Percentiles rank a stretch among this genome's conserved stretches.
phyloP scores from a whole-genome alignment of 2,113 vertebrate genomes.

The Ictalurus furcatus region DNA sequence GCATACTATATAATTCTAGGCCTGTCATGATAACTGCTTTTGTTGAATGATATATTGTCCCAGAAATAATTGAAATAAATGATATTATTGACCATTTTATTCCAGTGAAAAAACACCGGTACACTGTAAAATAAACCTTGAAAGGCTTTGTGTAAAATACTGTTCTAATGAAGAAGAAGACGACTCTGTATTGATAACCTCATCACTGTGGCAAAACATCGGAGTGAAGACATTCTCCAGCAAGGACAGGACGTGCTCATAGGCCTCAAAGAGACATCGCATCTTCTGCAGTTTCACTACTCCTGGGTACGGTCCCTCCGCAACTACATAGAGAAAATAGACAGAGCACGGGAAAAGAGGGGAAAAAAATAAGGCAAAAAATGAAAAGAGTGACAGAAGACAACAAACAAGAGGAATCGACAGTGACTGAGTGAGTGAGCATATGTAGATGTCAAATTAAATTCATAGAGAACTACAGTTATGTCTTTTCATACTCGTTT shows the following conservation, averaged over 20 bases:
- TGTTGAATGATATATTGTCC: too few species aligned
- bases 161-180: not conserved
- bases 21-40: too few species aligned
- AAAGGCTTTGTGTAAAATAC: not conserved
- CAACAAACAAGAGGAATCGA: not conserved
- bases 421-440: too few species aligned
- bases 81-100: too few species aligned
- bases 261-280: constrained; percentile 92
- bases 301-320: constrained; percentile 78
- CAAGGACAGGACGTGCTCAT: constrained; percentile 92
- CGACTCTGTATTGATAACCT: constrained; percentile 71
- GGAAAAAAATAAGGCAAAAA: not conserved
- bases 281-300: constrained; percentile 94
- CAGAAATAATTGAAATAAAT: too few species aligned
- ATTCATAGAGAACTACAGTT: too few species aligned
- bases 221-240: constrained; percentile 94
- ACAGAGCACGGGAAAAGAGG: not conserved
- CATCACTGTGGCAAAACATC: constrained; percentile 97
- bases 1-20: too few species aligned
- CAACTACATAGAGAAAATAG: constrained; percentile 72
- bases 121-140: not conserved
- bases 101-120: not conserved
- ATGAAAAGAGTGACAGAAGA: not conserved
- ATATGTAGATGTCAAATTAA: not conserved
- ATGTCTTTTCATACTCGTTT: not conserved